Evolutionary conservation across 2,113 vertebrate genomes (phyloP).

Genomic region (Oryzias celebensis): DNA sequence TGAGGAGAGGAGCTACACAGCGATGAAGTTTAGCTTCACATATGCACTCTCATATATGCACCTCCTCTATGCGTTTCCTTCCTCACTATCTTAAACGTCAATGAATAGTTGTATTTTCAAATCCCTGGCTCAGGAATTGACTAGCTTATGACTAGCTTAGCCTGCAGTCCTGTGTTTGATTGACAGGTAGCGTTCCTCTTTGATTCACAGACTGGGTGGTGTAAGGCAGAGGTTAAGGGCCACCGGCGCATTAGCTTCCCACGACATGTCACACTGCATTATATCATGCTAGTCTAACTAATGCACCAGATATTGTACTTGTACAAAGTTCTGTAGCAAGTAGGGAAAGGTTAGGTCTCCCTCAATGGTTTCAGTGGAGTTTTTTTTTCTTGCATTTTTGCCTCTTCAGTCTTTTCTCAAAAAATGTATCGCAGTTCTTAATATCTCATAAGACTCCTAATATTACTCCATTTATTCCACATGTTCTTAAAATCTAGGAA

Average conservation of each 20-base stretch:
- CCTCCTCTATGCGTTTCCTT: not conserved
- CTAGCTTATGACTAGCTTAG: constrained; percentile 52
- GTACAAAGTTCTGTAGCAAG: not conserved
- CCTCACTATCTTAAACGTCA: constrained; percentile 29
- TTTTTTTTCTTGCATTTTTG: not conserved
- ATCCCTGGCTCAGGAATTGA: constrained; percentile 37
- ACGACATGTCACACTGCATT: constrained; percentile 43
- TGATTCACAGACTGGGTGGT: constrained; percentile 8
- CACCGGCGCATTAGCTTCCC: constrained; percentile 38
- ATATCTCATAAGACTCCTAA: not conserved
- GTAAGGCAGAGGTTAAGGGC: not conserved
- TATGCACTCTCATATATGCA: not conserved
- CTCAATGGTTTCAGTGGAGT: not conserved
- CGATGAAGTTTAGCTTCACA: not conserved
- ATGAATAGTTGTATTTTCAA: constrained; percentile 46
- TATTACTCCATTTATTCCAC: not conserved
- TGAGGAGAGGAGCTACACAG: not conserved
- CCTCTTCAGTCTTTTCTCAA: not conserved
- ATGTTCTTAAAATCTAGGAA: not conserved
- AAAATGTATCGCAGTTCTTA: not conserved
- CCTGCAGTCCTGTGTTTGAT: constrained; percentile 43
- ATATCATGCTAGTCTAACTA: constrained; percentile 19
- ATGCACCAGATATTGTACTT: constrained; percentile 12
- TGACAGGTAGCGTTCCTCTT: constrained; percentile 47
- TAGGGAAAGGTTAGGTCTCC: not conserved